Evolutionary conservation across 1,140 invertebrate species (phyloP), one percentile per base, ranked within the genome.

Genomic region (Zaprionus davidi): DNA sequence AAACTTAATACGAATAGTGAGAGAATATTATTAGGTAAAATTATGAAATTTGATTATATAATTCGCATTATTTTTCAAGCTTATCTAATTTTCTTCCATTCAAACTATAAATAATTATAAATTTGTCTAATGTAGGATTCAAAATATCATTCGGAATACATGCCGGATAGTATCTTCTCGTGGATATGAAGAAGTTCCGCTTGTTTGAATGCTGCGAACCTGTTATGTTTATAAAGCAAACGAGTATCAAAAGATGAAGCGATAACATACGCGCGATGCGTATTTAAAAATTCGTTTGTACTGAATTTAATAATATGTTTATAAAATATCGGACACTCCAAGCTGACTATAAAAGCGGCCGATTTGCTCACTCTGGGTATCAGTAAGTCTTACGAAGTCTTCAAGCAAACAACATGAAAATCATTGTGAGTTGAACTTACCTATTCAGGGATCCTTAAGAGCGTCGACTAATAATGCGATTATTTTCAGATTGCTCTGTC

Each of bases 341-440:
- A 72, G 38, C 41, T 64, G 36, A 57, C 71, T 90, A 88, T 88
- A 88, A 76, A 88, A 84, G 74, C 46, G 58, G 63, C 15, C 44
- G n/a, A 15, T 22, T 41, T 12, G 24, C 65, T 17, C 41, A 46
- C 17, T 69, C 36, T 34, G 22, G 69, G 0, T 75, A 88, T 88
- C 84, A 88, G 85, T 84, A 46, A 81, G 75, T 75, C 84, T 79
- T 64, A 59, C 67, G 46, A 63, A 84, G 81, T 81, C 84, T 84
- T 65, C 59, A 58, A 79, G 73, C n/a, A 62, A 81, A 79, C 84
- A 88, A 44, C 60, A 92, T 92, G 91, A 92, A 92, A 73, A 80
- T 88, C 74, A 60, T 92, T 63, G 91, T 92, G 57, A 92, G 91
- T 92, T 38, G 11, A 28, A 26, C 38, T 41, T 3, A 57, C 13